phyloP scores from a whole-genome alignment of 1,140 invertebrate genomes.

The Bombus superbus region DNA sequence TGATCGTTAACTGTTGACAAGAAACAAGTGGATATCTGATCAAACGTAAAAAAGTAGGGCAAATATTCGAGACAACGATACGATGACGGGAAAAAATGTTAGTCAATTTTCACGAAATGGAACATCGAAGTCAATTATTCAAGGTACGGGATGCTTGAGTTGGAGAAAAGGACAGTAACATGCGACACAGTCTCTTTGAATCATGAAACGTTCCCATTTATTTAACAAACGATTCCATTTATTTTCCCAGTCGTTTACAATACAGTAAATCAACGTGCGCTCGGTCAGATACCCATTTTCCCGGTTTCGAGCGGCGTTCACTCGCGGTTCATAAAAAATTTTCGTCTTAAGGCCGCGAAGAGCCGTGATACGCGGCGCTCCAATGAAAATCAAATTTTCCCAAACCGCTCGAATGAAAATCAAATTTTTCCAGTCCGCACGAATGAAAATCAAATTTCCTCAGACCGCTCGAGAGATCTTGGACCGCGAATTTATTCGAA shows the following conservation, averaged over 20 bases:
- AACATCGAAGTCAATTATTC: neutral
- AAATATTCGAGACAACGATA: too few species aligned
- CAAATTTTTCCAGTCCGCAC: constrained; percentile 3
- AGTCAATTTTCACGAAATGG: too few species aligned
- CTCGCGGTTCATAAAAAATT: neutral
- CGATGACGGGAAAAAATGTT: too few species aligned
- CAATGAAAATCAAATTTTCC: constrained; percentile 27
- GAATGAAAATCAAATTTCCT: constrained; percentile 32
- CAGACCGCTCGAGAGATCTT: constrained; percentile 10
- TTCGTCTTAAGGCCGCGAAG: neutral
- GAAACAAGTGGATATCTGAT: neutral
- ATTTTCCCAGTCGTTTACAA: constrained; percentile 10
- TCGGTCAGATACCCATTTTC: constrained; percentile 38
- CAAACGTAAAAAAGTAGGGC: neutral
- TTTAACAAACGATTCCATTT: constrained; percentile 34
- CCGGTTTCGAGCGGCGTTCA: neutral
- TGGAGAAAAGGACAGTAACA: constrained; percentile 36
- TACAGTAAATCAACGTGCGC: constrained; percentile 5
- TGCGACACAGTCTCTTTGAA: constrained; percentile 23
- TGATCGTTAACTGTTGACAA: too few species aligned
- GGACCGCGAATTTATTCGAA: constrained; percentile 19
- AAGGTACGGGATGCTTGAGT: neutral
- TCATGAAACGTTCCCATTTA: constrained; percentile 35
- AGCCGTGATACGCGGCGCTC: too few species aligned
- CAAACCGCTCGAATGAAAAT: constrained; percentile 9